Conservation (phyloP, 2,113 vertebrate species). For the Cheilinus undulatus region DNA sequence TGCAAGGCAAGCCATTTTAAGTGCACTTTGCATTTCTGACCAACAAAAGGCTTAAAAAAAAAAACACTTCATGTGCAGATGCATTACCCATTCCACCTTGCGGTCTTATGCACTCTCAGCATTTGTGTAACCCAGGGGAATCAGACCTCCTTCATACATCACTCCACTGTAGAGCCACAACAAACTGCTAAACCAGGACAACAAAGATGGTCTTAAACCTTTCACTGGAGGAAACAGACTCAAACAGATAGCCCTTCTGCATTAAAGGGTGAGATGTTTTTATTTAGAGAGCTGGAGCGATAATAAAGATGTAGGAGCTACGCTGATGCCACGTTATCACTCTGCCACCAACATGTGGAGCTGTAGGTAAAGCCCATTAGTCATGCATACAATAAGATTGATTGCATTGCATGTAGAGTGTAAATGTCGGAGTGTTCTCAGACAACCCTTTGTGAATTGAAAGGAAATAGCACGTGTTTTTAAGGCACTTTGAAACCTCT, state of each 20-base stretch:
- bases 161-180: slow-evolving; percentile 29
- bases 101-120: slow-evolving; percentile 15
- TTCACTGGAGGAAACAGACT: not conserved
- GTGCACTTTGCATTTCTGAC: slow-evolving; percentile 40
- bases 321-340: slow-evolving; percentile 59
- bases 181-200: slow-evolving; percentile 16
- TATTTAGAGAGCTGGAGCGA: too few relatives aligned
- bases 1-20: slow-evolving; percentile 16
- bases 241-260: too few relatives aligned
- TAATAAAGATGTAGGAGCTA: slow-evolving; percentile 8
- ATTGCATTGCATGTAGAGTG: not conserved
- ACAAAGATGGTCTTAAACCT: not conserved
- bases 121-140: slow-evolving; percentile 42
- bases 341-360: slow-evolving; percentile 50
- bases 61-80: not conserved
- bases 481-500: slow-evolving; percentile 33
- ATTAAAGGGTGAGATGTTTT: slow-evolving; percentile 7
- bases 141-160: slow-evolving; percentile 4
- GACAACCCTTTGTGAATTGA: not conserved
- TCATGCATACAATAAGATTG: slow-evolving; percentile 55
- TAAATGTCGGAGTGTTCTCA: not conserved
- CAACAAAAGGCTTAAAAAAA: slow-evolving; percentile 14
- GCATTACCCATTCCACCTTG: slow-evolving; percentile 12
- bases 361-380: slow-evolving; percentile 56
- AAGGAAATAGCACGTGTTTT: slow-evolving; percentile 6